Evolutionary conservation across 64 coral and sea anemone genomes (phyloP).

Genomic region (Pocillopora verrucosa): DNA sequence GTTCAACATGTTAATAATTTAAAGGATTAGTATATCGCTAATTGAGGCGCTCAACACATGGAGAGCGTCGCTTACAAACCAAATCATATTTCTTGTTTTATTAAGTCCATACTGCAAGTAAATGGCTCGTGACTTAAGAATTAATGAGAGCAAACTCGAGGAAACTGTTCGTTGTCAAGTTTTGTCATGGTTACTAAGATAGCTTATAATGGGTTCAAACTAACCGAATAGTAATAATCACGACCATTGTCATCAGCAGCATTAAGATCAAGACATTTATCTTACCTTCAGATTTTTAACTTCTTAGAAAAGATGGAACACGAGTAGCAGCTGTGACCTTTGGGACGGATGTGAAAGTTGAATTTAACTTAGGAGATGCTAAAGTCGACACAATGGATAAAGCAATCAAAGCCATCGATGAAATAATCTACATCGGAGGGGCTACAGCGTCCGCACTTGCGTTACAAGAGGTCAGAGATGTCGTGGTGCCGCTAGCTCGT

Average conservation of each 20-base stretch:
- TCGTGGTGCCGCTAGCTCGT: slow-evolving; percentile 46
- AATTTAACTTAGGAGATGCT: slow-evolving; percentile 73
- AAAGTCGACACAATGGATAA: slow-evolving; percentile 12
- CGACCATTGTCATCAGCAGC: not conserved
- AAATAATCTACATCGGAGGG: slow-evolving; percentile 65
- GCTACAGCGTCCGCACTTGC: slow-evolving; percentile 78
- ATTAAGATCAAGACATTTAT: not conserved
- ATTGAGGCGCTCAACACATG: too few species aligned
- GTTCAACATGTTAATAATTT: too few species aligned
- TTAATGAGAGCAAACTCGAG: too few species aligned
- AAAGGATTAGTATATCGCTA: too few species aligned
- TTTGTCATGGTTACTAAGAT: too few species aligned
- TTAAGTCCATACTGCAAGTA: too few species aligned
- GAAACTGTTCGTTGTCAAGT: too few species aligned
- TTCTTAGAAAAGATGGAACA: slow-evolving; percentile 69
- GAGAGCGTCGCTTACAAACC: too few species aligned
- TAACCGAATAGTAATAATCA: too few species aligned
- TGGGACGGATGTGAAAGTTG: slow-evolving; percentile 49
- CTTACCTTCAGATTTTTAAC: not conserved
- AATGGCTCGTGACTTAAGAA: too few species aligned
- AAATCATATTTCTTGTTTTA: too few species aligned
- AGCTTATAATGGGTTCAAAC: too few species aligned
- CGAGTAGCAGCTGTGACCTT: slow-evolving; percentile 71
- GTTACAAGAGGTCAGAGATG: slow-evolving; percentile 46
- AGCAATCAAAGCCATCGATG: slow-evolving; percentile 45